Conservation (phyloP, 2,797 vertebrate species). For the Diglossa cyanea region DNA sequence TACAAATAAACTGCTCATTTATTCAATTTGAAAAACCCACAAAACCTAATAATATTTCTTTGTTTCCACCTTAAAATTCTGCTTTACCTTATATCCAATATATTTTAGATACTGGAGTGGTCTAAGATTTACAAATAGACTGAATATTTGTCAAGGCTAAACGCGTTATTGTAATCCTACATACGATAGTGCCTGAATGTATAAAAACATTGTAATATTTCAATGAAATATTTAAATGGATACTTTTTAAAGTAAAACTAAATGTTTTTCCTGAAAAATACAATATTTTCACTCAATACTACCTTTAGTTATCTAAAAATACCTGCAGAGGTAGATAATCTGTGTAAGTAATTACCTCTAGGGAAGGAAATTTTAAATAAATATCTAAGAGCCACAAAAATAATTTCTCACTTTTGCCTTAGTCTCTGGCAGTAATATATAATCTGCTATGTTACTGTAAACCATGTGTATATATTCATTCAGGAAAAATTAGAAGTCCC, state of each 20-base stretch:
- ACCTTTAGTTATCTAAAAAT: not conserved
- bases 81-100: not conserved
- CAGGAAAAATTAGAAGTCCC: not conserved
- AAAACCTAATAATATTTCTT: not conserved
- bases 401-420: not conserved
- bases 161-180: not conserved
- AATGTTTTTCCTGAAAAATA: not conserved
- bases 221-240: not conserved
- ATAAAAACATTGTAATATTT: not conserved
- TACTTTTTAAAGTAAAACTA: not conserved
- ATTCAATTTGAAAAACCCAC: not conserved
- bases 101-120: not conserved
- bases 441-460: not conserved
- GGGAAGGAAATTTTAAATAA: slow-evolving; percentile 4
- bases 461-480: not conserved
- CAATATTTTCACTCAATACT: not conserved
- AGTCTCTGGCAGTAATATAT: not conserved
- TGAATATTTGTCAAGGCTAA: not conserved
- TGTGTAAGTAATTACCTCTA: not conserved
- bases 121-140: not conserved
- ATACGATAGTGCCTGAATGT: not conserved
- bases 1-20: slow-evolving; percentile 37
- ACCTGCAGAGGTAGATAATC: not conserved
- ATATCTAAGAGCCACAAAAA: not conserved
- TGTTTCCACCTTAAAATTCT: not conserved